Conservation (phyloP, 2,797 vertebrate species). For the Carcharodon carcharias region DNA sequence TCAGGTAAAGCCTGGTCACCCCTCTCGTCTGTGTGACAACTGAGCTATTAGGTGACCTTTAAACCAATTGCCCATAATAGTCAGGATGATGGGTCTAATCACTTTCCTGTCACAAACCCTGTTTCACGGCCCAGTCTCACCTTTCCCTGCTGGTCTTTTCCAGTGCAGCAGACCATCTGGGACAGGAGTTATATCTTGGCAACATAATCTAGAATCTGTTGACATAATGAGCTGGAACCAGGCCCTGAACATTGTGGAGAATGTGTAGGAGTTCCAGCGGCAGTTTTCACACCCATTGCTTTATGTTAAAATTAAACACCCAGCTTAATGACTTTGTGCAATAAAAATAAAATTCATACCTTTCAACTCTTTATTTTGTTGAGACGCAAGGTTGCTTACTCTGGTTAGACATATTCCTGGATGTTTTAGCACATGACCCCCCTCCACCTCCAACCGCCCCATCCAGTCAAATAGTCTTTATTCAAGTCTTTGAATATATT, state of each 20-base stretch:
- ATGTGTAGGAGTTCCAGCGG: slow-evolving; percentile 12
- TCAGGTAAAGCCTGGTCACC: not conserved
- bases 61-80: not conserved
- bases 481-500: not conserved
- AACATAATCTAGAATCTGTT: not conserved
- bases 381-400: not conserved
- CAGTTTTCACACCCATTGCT: not conserved
- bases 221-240: not conserved
- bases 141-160: not conserved
- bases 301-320: not conserved
- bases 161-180: not conserved
- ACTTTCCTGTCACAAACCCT: not conserved
- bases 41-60: too few relatives aligned
- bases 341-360: not conserved
- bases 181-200: not conserved
- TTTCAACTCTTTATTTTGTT: not conserved
- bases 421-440: not conserved
- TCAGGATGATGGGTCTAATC: not conserved
- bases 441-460: not conserved
- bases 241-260: not conserved
- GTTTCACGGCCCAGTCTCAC: not conserved
- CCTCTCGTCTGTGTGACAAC: not conserved
- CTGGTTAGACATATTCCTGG: not conserved
- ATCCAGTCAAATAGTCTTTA: not conserved
- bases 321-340: not conserved